A percentile compares a stretch with the other conserved stretches of the same genome.
Conservation (phyloP, 2,888 invertebrate species). For the Spodoptera exigua region DNA sequence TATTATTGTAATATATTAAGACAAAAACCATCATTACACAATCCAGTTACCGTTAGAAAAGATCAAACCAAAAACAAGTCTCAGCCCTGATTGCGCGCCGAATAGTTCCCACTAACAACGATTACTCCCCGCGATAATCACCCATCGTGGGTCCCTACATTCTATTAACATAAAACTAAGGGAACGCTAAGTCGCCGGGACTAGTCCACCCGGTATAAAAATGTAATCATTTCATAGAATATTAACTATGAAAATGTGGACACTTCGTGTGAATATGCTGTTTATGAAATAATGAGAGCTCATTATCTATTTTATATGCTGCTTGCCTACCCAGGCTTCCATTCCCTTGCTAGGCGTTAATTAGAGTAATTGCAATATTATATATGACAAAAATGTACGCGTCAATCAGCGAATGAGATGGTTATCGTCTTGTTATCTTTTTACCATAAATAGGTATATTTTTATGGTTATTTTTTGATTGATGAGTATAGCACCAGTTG, state of each 20-base stretch:
- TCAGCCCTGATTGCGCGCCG: slow-evolving; percentile 41
- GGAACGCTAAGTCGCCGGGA: slow-evolving; percentile 43
- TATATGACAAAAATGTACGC: slow-evolving; percentile 10
- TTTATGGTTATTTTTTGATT: too few species aligned
- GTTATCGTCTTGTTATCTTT: too few species aligned
- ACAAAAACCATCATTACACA: background rate
- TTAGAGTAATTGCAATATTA: slow-evolving; percentile 34
- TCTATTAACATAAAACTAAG: slow-evolving; percentile 59
- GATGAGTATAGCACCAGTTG: too few species aligned
- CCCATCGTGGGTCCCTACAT: slow-evolving; percentile 49
- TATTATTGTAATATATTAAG: too few species aligned
- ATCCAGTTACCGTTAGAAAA: slow-evolving; percentile 24
- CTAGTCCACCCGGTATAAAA: slow-evolving; percentile 54
- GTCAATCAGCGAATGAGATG: too few species aligned
- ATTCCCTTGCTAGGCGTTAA: slow-evolving; percentile 28
- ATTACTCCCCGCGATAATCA: slow-evolving; percentile 57
- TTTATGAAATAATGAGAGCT: slow-evolving; percentile 47
- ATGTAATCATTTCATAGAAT: slow-evolving; percentile 55
- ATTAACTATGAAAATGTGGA: slow-evolving; percentile 50
- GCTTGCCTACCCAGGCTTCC: slow-evolving; percentile 24
- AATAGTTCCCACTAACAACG: slow-evolving; percentile 56
- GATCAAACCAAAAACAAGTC: slow-evolving; percentile 31
- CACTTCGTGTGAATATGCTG: slow-evolving; percentile 45
- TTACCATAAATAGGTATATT: too few species aligned
- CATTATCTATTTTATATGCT: slow-evolving; percentile 38